Evolutionary conservation across 1,140 invertebrate genomes (phyloP).

Genomic region (Lepidurus apus): DNA sequence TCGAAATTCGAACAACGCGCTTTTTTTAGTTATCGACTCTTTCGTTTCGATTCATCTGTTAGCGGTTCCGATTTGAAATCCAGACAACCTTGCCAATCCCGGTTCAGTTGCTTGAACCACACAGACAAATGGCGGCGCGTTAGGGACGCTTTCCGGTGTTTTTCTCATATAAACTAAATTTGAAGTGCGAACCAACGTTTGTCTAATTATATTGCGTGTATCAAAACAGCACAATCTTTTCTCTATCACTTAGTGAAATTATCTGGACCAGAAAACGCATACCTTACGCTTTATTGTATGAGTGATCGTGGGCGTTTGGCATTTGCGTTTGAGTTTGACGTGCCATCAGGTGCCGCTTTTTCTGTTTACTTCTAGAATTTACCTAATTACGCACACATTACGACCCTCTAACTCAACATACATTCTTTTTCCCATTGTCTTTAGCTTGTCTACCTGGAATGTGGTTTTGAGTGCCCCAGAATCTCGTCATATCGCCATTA

Average conservation of each 20-base stretch:
- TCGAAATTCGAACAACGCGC: background rate
- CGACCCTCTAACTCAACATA: background rate
- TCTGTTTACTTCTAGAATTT: background rate
- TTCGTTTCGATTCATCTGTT: too few relatives aligned
- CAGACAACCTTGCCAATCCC: background rate
- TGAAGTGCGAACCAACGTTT: background rate
- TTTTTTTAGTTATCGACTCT: background rate
- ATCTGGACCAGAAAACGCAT: background rate
- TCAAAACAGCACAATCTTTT: background rate
- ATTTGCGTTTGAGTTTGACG: background rate
- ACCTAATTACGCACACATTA: background rate
- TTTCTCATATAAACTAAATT: background rate
- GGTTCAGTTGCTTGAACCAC: background rate
- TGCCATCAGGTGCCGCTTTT: conserved; percentile 7
- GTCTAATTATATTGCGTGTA: background rate
- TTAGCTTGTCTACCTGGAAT: background rate
- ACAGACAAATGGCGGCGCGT: background rate
- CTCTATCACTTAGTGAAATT: background rate
- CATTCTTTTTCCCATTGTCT: background rate
- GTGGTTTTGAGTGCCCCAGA: background rate
- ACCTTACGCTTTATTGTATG: too few relatives aligned
- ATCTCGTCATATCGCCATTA: background rate
- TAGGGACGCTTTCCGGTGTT: conserved; percentile 7
- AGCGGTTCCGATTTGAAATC: background rate
- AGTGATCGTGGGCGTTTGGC: too few relatives aligned